Evolutionary conservation across 1,140 invertebrate genomes (phyloP).

Genomic region (Scaptodrosophila lebanonensis): DNA sequence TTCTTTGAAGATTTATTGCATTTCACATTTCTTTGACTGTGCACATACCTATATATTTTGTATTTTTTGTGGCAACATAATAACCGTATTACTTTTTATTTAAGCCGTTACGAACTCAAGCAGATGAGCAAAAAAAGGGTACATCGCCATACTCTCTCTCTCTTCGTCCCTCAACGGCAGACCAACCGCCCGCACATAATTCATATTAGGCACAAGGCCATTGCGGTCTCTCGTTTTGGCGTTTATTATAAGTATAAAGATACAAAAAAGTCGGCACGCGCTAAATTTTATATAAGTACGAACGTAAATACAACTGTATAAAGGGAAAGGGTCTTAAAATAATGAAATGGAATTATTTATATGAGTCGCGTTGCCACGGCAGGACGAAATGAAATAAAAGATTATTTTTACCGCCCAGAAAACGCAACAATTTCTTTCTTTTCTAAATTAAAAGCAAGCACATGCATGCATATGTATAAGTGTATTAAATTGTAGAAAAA

Average conservation of each 20-base stretch:
- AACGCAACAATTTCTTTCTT: too few species aligned
- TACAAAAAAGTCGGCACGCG: slow-evolving; percentile 37
- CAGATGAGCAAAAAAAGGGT: slow-evolving; percentile 26
- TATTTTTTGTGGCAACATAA: slow-evolving; percentile 24
- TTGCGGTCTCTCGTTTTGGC: slow-evolving; percentile 5
- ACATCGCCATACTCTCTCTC: neutral
- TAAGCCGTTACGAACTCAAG: too few species aligned
- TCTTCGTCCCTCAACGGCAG: slow-evolving; percentile 2
- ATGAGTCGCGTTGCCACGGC: slow-evolving; percentile 35
- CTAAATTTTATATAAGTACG: slow-evolving; percentile 44
- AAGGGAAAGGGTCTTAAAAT: too few species aligned
- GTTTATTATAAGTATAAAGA: slow-evolving; percentile 24
- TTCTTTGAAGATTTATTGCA: slow-evolving; percentile 4
- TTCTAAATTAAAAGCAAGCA: too few species aligned
- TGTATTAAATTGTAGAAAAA: too few species aligned
- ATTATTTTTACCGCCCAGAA: slow-evolving; percentile 35
- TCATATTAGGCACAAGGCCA: slow-evolving; percentile 70
- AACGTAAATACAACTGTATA: too few species aligned
- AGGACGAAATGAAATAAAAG: slow-evolving; percentile 32
- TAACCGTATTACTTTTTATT: slow-evolving; percentile 54
- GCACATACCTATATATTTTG: slow-evolving; percentile 1
- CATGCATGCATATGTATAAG: too few species aligned
- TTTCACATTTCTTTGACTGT: neutral
- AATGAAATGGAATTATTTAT: slow-evolving; percentile 72
- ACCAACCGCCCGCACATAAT: slow-evolving; percentile 57